Evolutionary conservation across 1,140 invertebrate species (phyloP).

Genomic region (Phymastichus coffea): DNA sequence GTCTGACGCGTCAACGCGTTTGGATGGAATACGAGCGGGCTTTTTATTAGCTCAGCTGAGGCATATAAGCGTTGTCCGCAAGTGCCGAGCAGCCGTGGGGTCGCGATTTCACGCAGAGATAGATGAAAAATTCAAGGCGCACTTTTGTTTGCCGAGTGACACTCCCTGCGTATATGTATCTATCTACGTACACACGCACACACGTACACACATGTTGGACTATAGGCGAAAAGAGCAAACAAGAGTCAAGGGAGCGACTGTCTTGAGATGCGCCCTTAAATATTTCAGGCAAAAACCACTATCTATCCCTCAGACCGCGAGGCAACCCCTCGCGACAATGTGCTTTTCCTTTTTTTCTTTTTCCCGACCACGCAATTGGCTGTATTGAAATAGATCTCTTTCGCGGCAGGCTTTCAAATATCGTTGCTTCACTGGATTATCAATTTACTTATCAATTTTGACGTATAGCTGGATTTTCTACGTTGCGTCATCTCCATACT

Average conservation of each 20-base stretch:
- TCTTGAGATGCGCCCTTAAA: slow-evolving; percentile 35
- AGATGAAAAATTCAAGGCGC: slow-evolving; percentile 20
- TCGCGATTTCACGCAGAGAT: no score
- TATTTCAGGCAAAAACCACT: slow-evolving; percentile 39
- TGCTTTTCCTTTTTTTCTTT: slow-evolving; percentile 13
- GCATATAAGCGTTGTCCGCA: no score
- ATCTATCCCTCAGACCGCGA: slow-evolving; percentile 22
- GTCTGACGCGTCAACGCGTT: no score
- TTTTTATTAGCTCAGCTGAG: no score
- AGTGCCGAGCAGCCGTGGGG: no score
- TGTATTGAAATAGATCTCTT: slow-evolving; percentile 33
- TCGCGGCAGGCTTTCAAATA: slow-evolving; percentile 11
- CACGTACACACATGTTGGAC: no score
- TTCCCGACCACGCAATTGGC: slow-evolving; percentile 20
- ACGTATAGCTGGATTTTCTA: no score
- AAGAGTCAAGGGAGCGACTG: slow-evolving; percentile 41
- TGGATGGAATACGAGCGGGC: no score
- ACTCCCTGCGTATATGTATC: neutral
- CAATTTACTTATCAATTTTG: no score
- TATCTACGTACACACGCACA: no score
- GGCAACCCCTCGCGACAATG: slow-evolving; percentile 23
- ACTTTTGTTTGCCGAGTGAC: slow-evolving; percentile 10
- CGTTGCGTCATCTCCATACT: no score
- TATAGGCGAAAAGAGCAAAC: no score
- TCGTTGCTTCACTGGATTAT: neutral